Percentiles rank a stretch among this genome's conserved stretches.
Conservation (phyloP, 2,113 vertebrate genomes). For the Sinocyclocheilus anophthalmus region DNA sequence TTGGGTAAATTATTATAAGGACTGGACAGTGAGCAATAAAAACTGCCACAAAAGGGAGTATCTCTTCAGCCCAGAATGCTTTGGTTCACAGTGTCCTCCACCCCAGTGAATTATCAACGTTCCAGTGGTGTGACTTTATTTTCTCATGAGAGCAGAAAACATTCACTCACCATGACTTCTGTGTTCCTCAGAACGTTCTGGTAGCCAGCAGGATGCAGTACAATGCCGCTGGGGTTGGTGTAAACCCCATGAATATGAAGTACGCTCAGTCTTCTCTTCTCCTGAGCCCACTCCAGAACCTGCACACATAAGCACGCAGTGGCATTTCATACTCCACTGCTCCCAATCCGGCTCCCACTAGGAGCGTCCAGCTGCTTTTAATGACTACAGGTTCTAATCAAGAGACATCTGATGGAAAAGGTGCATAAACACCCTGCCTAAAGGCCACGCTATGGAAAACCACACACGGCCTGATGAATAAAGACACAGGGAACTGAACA, state of each 20-base stretch:
- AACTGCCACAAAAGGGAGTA: not conserved
- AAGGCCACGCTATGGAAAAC: slow-evolving; percentile 58
- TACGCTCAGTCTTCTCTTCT: slow-evolving; percentile 91
- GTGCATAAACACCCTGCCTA: slow-evolving; percentile 75
- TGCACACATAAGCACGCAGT: slow-evolving; percentile 64
- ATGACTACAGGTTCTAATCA: slow-evolving; percentile 16
- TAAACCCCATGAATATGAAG: slow-evolving; percentile 94
- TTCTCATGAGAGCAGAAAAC: too few species aligned
- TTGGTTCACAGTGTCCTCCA: not conserved
- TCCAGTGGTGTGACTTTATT: too few species aligned
- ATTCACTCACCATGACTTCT: slow-evolving; percentile 89
- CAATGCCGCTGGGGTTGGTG: slow-evolving; percentile 94
- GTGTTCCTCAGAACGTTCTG: slow-evolving; percentile 95
- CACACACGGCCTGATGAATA: slow-evolving; percentile 20
- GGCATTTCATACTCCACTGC: slow-evolving; percentile 63
- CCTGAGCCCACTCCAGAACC: slow-evolving; percentile 97
- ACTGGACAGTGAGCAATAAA: not conserved
- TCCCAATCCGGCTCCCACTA: slow-evolving; percentile 70
- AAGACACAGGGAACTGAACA: slow-evolving; percentile 24
- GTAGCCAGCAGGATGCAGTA: slow-evolving; percentile 93
- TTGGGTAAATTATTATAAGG: not conserved
- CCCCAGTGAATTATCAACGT: not conserved
- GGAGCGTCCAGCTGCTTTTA: not conserved
- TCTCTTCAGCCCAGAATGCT: not conserved
- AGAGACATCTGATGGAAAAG: slow-evolving; percentile 61